phyloP scores from a whole-genome alignment of 2,113 vertebrate genomes.

The Amia ocellicauda region DNA sequence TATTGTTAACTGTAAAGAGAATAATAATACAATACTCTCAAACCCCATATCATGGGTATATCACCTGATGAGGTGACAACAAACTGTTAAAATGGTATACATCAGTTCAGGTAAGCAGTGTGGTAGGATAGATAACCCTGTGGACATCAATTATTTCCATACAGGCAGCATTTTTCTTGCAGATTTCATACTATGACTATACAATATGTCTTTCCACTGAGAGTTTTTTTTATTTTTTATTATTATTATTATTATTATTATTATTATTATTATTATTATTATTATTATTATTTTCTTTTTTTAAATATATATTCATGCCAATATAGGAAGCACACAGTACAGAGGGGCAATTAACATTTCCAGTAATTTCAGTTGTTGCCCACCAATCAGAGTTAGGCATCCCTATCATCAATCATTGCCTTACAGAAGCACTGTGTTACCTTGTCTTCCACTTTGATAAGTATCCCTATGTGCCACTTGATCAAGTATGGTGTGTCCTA shows the following conservation, averaged over 20 bases:
- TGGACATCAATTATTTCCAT: too few species aligned
- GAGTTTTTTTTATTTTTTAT: neutral
- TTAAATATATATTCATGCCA: too few species aligned
- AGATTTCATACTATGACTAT: too few species aligned
- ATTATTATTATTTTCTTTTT: neutral
- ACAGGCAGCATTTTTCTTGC: too few species aligned
- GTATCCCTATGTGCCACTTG: conserved; percentile 59
- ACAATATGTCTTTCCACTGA: neutral
- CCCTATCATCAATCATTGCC: conserved; percentile 71
- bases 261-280: neutral
- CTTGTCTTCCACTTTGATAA: conserved; percentile 64
- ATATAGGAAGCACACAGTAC: conserved; percentile 16
- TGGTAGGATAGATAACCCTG: too few species aligned
- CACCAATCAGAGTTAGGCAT: conserved; percentile 52
- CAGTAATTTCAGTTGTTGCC: conserved; percentile 30
- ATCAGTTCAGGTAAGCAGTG: too few species aligned
- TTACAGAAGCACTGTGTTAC: conserved; percentile 60
- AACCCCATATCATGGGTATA: too few species aligned
- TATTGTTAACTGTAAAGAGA: too few species aligned
- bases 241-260: neutral
- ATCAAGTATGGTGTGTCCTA: conserved; percentile 63
- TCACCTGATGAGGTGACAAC: too few species aligned
- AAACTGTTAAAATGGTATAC: too few species aligned
- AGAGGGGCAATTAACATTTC: conserved; percentile 65
- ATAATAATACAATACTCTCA: too few species aligned